Evolutionary conservation across 2,888 invertebrate species (phyloP).

Genomic region (Cosmopolites sordidus): DNA sequence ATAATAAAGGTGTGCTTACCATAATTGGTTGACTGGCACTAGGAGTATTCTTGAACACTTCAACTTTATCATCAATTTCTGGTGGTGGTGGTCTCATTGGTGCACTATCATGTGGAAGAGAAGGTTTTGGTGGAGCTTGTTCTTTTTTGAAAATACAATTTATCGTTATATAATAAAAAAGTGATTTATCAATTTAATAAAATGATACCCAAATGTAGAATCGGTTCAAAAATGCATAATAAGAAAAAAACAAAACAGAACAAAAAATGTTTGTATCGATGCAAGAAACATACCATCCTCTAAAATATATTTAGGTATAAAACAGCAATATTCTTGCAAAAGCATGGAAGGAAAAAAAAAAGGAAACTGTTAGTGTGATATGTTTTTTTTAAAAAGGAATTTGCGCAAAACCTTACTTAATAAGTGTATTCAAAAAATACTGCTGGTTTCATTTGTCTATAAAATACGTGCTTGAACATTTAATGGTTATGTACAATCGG

Average conservation of each 20-base stretch:
- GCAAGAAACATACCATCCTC: constrained; percentile 41
- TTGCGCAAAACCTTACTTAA: background rate
- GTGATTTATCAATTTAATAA: background rate
- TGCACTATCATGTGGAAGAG: constrained; percentile 68
- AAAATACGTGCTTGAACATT: background rate
- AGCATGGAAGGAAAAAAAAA: constrained; percentile 38
- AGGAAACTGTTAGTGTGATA: background rate
- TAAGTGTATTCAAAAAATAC: background rate
- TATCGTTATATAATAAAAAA: background rate
- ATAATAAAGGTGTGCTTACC: constrained; percentile 53
- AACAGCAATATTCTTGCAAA: constrained; percentile 43
- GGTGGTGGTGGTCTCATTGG: constrained; percentile 82
- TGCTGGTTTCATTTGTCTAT: background rate
- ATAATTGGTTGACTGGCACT: constrained; percentile 95
- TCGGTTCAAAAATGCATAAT: constrained; percentile 2
- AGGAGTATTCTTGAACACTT: constrained; percentile 85
- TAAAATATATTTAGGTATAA: constrained; percentile 45
- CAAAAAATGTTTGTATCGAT: background rate
- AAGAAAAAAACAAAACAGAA: too few relatives aligned
- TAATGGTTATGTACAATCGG: background rate
- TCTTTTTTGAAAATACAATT: constrained; percentile 39
- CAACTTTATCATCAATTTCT: constrained; percentile 96
- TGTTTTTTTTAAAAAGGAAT: background rate
- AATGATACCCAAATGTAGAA: background rate
- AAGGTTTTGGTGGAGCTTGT: constrained; percentile 68